These are phyloP conservation scores for Colletes collaris DNA, from an alignment of 2,888 invertebrate genomes.

Conservation along the genomic window DNA sequence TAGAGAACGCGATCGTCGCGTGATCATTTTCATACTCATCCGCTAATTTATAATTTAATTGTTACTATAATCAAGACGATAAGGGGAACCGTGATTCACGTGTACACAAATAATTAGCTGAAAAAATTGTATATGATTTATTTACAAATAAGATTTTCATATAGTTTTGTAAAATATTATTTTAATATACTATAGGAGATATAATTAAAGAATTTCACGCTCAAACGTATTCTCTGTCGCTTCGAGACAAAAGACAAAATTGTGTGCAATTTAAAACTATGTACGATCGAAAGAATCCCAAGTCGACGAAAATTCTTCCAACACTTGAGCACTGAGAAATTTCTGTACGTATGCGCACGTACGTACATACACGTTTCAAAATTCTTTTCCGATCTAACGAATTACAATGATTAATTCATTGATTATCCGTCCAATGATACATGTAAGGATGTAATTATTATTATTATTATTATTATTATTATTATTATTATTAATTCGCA, in stretches of 20 bases:
- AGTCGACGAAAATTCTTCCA: constrained; percentile 9
- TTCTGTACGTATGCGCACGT: constrained; percentile 6
- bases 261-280: constrained; percentile 5
- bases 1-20: constrained; percentile 8
- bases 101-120: constrained; percentile 64
- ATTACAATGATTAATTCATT: constrained; percentile 40
- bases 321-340: constrained; percentile 17
- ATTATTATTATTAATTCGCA: constrained; percentile 77
- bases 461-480: constrained; percentile 48
- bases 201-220: constrained; percentile 41
- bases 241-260: constrained; percentile 21
- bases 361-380: constrained; percentile 25
- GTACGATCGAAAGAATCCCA: constrained; percentile 6
- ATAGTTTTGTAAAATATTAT: constrained; percentile 72
- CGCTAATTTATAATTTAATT: constrained; percentile 26
- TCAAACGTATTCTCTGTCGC: constrained; percentile 40
- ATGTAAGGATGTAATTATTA: constrained; percentile 78
- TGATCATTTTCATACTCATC: constrained; percentile 28
- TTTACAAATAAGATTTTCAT: constrained; percentile 65
- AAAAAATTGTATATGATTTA: constrained; percentile 72
- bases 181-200: constrained; percentile 51
- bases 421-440: constrained; percentile 76
- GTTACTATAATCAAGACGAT: constrained; percentile 20
- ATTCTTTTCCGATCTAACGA: constrained; percentile 33
- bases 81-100: constrained; percentile 48